phyloP scores from a whole-genome alignment of 2,888 invertebrate species.

The Xestoiulus laeticollis region DNA sequence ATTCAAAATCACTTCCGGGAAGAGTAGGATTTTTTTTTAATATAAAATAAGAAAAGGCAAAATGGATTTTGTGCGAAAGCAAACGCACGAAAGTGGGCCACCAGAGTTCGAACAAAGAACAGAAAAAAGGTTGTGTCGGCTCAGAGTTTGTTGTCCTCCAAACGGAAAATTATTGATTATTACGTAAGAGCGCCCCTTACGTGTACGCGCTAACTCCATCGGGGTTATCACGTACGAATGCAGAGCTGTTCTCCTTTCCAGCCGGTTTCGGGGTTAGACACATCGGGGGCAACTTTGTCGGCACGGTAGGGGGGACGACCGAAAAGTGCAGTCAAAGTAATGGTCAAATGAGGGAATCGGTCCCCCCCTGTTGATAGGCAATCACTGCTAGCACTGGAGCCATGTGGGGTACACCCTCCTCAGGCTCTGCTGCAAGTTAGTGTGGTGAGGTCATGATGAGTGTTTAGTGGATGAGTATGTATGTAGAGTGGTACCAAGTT shows the following conservation, averaged over 20 bases:
- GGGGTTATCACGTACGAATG: neutral
- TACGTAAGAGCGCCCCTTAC: slow-evolving; percentile 5
- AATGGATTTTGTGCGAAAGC: neutral
- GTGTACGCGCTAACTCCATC: neutral
- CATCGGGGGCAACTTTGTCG: neutral
- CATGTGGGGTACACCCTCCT: no score
- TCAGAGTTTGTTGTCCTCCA: slow-evolving; percentile 35
- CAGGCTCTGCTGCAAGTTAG: neutral
- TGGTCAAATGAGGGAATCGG: neutral
- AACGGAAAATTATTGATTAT: slow-evolving; percentile 19
- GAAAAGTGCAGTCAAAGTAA: neutral
- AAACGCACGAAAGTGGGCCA: neutral
- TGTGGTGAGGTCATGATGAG: neutral
- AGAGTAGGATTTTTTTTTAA: neutral
- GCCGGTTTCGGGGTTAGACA: neutral
- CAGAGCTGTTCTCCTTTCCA: neutral
- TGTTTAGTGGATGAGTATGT: neutral
- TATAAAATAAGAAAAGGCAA: neutral
- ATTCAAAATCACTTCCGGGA: slow-evolving; percentile 11
- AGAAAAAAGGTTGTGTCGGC: neutral
- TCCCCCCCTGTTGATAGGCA: neutral
- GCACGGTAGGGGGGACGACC: neutral
- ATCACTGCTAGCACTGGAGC: no score
- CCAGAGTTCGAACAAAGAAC: slow-evolving; percentile 21
- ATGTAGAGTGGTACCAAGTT: neutral